phyloP scores from a whole-genome alignment of 2,113 vertebrate genomes.

The Crotalus helleri region DNA sequence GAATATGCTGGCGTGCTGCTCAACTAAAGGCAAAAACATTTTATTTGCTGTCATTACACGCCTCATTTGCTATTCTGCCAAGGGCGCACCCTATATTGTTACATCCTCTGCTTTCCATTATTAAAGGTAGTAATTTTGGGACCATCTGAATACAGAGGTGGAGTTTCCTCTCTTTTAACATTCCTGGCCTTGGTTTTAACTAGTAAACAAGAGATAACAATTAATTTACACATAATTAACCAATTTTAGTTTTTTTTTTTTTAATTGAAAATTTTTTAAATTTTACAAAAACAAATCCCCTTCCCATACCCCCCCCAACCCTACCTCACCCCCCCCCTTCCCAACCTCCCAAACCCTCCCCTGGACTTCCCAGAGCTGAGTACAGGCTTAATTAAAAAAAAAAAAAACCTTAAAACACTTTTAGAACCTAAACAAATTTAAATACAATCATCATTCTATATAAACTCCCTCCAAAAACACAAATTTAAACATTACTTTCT shows the following conservation, averaged over 20 bases:
- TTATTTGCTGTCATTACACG: slow-evolving; percentile 55
- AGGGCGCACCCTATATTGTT: slow-evolving; percentile 3
- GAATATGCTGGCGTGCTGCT: slow-evolving; percentile 26
- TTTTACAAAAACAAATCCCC: too few relatives aligned
- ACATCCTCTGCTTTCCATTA: slow-evolving; percentile 25
- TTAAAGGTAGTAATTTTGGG: slow-evolving; percentile 23
- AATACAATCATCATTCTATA: too few relatives aligned
- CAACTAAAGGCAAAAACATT: slow-evolving; percentile 44
- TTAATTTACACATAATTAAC: slow-evolving; percentile 62
- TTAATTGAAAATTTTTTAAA: too few relatives aligned
- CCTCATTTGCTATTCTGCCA: slow-evolving; percentile 32
- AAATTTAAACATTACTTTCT: too few relatives aligned
- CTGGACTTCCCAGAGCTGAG: too few relatives aligned
- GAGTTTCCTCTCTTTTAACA: slow-evolving; percentile 35
- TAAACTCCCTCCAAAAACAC: too few relatives aligned
- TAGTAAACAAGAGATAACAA: slow-evolving; percentile 55
- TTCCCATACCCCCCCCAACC: too few relatives aligned
- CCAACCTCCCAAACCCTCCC: too few relatives aligned
- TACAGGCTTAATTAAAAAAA: too few relatives aligned
- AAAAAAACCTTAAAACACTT: too few relatives aligned
- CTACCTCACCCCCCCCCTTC: too few relatives aligned
- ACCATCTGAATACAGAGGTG: slow-evolving; percentile 48
- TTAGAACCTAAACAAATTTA: too few relatives aligned
- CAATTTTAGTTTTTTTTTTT: slow-evolving; percentile 60
- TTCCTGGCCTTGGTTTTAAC: slow-evolving; percentile 39